Evolutionary conservation across 1,140 invertebrate species (phyloP), one percentile per base, ranked within the genome.

Genomic region (Camponotus vicinus): DNA sequence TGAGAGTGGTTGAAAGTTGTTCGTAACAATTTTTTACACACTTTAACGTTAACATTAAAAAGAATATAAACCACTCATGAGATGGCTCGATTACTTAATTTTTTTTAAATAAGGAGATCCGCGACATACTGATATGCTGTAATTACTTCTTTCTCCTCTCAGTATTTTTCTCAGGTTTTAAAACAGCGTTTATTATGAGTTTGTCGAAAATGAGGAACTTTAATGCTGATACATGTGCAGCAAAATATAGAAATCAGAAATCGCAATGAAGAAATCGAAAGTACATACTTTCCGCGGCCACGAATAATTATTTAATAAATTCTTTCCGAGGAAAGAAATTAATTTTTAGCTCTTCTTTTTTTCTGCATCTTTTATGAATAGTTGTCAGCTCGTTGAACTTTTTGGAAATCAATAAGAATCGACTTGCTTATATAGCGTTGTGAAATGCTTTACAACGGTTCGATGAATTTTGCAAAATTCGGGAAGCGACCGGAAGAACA

Each of bases 11-110:
- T 69, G 57, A 70, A 27, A 70, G 37, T 85, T 34, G 34, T 61
- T 55, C 32, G 37, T 61, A 42, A 27, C 63, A 52, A 49, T 64
- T 86, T 79, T 32, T 11, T 59, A 32, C 27, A 27, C 27, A 55
- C 32, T 37, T 90, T 89, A 27, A 32, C 18, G 67, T 75, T 89
- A 90, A 89, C 18, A 0, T 27, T 32, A 55, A 76, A 88, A 69
- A 89, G 70, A 79, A 75, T 88, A 88, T 85, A 88, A 73, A 11
- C 32, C 9, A 15, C 27, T 27, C 15, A 11, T 40, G 21, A 37
- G 37, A 40, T 4, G 11, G 7, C 18, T 42, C 55, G 61, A 75
- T 75, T 71, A 76, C 42, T 61, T 34, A 89, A 88, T 42, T 37
- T 59, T 55, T 21, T 27, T 27, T 27, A 27, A 49, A 45, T 27